Conservation (phyloP, 2,797 vertebrate species). For the Phataginus tricuspis region DNA sequence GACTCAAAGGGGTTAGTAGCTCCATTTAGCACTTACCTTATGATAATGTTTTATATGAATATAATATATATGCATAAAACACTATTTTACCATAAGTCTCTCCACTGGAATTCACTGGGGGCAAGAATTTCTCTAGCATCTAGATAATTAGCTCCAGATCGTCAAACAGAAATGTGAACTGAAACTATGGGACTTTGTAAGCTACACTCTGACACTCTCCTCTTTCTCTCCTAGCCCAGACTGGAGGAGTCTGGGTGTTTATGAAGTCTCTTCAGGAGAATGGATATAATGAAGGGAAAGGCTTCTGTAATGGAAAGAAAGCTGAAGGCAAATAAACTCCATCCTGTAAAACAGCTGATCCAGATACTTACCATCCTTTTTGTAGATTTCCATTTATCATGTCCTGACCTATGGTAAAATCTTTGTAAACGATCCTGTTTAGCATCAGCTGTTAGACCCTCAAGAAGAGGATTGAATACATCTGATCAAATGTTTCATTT, state of each 20-base stretch:
- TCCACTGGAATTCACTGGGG: not conserved
- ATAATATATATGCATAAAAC: not conserved
- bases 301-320: not conserved
- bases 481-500: not conserved
- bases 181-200: not conserved
- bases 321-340: not conserved
- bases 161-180: not conserved
- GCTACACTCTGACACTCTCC: not conserved
- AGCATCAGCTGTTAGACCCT: not conserved
- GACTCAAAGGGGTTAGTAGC: not conserved
- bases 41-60: not conserved
- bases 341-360: not conserved
- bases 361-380: not conserved
- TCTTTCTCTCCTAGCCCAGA: not conserved
- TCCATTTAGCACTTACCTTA: not conserved
- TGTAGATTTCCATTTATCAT: not conserved
- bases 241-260: not conserved
- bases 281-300: not conserved
- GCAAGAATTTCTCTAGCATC: not conserved
- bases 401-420: not conserved
- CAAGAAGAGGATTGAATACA: not conserved
- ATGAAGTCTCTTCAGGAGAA: not conserved
- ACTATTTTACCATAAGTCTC: not conserved
- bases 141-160: not conserved
- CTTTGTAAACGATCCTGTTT: not conserved